These are phyloP conservation scores for Ramphastos sulfuratus DNA, from an alignment of 2,113 vertebrate genomes.

Conservation along the genomic window DNA sequence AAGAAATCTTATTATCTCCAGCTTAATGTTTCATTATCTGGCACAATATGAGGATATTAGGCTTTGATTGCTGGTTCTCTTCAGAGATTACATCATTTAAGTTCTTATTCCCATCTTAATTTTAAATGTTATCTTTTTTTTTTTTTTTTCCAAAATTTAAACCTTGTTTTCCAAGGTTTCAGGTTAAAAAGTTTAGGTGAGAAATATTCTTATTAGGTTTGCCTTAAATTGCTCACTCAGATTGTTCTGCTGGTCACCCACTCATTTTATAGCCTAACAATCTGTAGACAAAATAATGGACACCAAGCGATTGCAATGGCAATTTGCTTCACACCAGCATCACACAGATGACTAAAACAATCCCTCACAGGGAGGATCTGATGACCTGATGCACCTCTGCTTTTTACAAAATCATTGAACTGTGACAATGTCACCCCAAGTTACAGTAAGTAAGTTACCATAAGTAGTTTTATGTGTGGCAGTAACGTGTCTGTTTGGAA, in stretches of 20 bases:
- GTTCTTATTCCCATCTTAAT: constrained; percentile 29
- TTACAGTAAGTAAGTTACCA: constrained; percentile 28
- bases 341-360: neutral
- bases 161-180: neutral
- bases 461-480: constrained; percentile 1
- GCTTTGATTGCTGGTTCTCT: constrained; percentile 56
- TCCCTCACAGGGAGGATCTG: neutral
- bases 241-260: neutral
- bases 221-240: neutral
- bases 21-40: constrained; percentile 64
- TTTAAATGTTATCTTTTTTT: neutral
- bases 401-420: neutral
- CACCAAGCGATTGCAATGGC: neutral
- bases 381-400: neutral
- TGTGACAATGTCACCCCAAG: neutral
- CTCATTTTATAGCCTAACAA: neutral
- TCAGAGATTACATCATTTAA: constrained; percentile 54
- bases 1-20: constrained; percentile 66
- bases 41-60: constrained; percentile 59
- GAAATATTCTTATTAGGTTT: neutral
- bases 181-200: neutral
- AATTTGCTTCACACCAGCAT: neutral
- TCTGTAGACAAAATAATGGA: neutral
- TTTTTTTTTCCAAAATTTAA: neutral
- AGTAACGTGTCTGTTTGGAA: neutral